phyloP scores from a whole-genome alignment of 64 coral and sea anemone genomes.

The Montipora foliosa region DNA sequence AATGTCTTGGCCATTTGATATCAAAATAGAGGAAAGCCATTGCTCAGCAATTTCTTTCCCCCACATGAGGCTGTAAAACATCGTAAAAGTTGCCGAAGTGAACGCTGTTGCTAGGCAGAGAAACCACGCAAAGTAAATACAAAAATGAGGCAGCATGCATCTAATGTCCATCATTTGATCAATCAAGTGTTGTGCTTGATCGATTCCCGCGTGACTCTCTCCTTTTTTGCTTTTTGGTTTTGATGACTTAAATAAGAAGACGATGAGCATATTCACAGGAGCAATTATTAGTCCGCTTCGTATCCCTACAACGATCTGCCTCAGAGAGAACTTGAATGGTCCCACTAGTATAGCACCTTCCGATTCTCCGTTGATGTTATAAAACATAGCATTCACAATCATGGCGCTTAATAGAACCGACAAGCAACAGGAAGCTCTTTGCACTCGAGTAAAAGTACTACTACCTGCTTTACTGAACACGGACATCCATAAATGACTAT shows the following conservation, averaged over 20 bases:
- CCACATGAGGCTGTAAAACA: constrained; percentile 90
- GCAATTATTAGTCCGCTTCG: constrained; percentile 30
- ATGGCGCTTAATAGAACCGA: constrained; percentile 44
- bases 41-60: constrained; percentile 78
- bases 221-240: not conserved
- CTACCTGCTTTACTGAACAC: constrained; percentile 33
- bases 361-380: constrained; percentile 14
- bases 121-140: constrained; percentile 70
- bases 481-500: constrained; percentile 63
- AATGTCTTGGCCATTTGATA: constrained; percentile 76
- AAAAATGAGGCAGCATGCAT: constrained; percentile 51
- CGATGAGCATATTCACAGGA: constrained; percentile 8
- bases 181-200: not conserved
- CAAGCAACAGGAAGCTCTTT: constrained; percentile 61
- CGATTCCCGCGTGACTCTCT: not conserved
- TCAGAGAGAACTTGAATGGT: constrained; percentile 30
- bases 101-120: constrained; percentile 69
- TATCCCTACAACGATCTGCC: constrained; percentile 15
- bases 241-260: not conserved
- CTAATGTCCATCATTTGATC: not conserved
- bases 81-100: constrained; percentile 58
- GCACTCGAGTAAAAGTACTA: constrained; percentile 58
- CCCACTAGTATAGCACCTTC: constrained; percentile 4
- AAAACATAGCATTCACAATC: constrained; percentile 70
- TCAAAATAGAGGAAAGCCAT: constrained; percentile 87